Evolutionary conservation across 1,140 invertebrate genomes (phyloP).

Genomic region (Polyergus mexicanus): DNA sequence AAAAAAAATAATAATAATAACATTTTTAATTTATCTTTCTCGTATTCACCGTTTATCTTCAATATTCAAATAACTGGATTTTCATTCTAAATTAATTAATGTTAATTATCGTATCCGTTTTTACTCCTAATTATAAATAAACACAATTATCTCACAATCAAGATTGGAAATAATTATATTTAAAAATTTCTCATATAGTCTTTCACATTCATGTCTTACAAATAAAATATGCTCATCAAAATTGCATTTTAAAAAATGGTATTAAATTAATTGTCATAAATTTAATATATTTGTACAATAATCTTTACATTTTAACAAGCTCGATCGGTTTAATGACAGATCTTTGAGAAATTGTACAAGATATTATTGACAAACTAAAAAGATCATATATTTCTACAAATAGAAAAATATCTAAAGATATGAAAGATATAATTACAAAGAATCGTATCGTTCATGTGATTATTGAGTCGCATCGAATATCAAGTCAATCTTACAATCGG

Average conservation of each 20-base stretch:
- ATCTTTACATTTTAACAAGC: not conserved
- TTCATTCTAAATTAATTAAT: too few species aligned
- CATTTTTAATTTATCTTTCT: not conserved
- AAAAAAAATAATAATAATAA: not conserved
- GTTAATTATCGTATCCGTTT: not conserved
- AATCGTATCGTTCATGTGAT: not conserved
- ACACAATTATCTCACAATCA: not conserved
- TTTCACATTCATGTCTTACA: not conserved
- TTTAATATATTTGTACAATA: not conserved
- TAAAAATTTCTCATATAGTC: not conserved
- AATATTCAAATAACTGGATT: too few species aligned
- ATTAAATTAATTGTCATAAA: too few species aligned
- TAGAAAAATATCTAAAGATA: not conserved
- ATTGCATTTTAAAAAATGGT: too few species aligned
- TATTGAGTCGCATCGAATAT: too few species aligned
- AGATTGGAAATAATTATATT: not conserved
- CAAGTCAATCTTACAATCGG: too few species aligned
- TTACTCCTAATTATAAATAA: not conserved
- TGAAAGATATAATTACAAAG: not conserved
- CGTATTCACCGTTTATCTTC: too few species aligned
- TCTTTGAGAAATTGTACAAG: not conserved
- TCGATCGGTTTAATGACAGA: not conserved
- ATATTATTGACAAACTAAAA: not conserved
- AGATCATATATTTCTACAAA: not conserved
- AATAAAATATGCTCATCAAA: not conserved